Evolutionary conservation across 2,888 invertebrate species (phyloP).

Genomic region (Lasius platythorax): DNA sequence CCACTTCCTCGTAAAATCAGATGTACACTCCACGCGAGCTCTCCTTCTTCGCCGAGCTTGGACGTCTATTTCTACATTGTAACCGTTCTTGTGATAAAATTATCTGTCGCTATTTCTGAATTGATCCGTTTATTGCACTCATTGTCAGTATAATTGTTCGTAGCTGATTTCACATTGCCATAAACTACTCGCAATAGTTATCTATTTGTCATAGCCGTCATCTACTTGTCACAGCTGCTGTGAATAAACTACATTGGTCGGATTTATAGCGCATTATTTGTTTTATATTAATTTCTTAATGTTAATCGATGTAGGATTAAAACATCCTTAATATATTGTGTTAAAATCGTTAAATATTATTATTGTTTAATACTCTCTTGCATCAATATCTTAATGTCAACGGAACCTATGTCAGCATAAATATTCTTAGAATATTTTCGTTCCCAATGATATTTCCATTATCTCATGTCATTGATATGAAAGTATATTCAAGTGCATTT

Average conservation of each 20-base stretch:
- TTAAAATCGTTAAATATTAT: too few species aligned
- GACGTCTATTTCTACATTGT: conserved; percentile 66
- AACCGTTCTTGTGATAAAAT: conserved; percentile 59
- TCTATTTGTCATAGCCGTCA: conserved; percentile 11
- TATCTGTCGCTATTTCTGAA: conserved; percentile 56
- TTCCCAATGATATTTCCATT: not conserved
- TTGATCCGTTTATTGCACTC: conserved; percentile 54
- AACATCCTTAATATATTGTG: not conserved
- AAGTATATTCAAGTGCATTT: not conserved
- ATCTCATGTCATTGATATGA: not conserved
- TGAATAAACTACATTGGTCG: not conserved
- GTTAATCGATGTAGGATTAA: not conserved
- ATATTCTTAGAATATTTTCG: not conserved
- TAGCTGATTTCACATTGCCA: conserved; percentile 4
- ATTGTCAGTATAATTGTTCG: conserved; percentile 28
- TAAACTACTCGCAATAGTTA: not conserved
- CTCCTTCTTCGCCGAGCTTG: conserved; percentile 18
- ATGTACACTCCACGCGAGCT: conserved; percentile 45
- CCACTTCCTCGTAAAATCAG: conserved; percentile 80
- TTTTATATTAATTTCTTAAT: not conserved
- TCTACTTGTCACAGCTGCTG: conserved; percentile 1
- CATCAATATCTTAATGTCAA: not conserved
- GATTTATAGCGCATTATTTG: not conserved
- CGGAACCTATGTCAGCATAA: not conserved
- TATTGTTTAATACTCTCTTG: not conserved